Percentiles rank a stretch among this genome's conserved stretches.
Evolutionary conservation across 2,797 vertebrate genomes (phyloP).

Genomic region (Cygnus olor): DNA sequence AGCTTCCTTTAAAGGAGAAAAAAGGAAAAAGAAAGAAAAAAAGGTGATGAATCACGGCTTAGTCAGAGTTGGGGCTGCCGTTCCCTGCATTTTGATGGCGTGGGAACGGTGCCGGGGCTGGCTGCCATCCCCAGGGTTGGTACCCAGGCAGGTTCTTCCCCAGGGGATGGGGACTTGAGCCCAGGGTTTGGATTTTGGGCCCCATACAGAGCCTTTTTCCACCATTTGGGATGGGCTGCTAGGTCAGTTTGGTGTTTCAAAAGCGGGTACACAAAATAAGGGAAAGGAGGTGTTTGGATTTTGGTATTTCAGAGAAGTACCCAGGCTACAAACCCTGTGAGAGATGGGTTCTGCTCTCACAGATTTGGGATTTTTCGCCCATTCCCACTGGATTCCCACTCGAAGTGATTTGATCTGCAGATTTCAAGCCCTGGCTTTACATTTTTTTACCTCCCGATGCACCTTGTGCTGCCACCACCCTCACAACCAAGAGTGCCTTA

Average conservation of each 20-base stretch:
- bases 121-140: background rate
- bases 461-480: background rate
- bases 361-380: fast-evolving
- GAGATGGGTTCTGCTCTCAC: fast-evolving
- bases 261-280: background rate
- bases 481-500: background rate
- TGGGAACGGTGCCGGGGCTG: background rate
- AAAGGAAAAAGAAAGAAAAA: background rate
- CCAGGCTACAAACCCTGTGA: fast-evolving
- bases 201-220: background rate
- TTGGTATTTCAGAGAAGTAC: fast-evolving
- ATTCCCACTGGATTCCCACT: background rate
- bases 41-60: constrained; percentile 4
- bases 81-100: background rate
- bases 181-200: background rate
- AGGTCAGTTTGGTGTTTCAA: background rate
- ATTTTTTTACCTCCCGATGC: background rate
- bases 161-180: background rate
- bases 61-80: constrained; percentile 33
- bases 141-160: background rate
- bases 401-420: background rate
- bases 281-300: background rate
- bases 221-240: background rate
- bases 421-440: background rate
- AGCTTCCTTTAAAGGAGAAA: background rate